Evolutionary conservation across 2,888 invertebrate genomes (phyloP), one percentile per base, ranked within the genome.

Genomic region (Caenorhabditis becei): DNA sequence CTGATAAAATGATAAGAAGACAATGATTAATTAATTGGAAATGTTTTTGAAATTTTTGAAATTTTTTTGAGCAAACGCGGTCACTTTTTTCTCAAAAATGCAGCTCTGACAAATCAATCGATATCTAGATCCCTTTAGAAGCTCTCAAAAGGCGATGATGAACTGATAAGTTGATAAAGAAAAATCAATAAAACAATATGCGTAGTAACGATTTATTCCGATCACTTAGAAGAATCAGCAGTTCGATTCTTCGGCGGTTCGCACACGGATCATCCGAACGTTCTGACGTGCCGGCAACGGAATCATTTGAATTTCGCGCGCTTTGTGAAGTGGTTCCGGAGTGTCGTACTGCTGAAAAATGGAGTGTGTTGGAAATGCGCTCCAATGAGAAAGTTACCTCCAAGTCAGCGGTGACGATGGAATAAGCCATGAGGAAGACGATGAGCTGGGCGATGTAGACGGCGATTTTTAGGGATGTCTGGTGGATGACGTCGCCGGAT

Each of bases 361-460:
- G 18, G 28, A 26, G 3, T 14, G 10, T 7, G 10, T 26, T 54
- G n/a, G 10, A 24, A 53, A 23, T 23, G 20, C 11, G 53, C 23
- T 23, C 53, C 35, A 35, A 53, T 56, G 28, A 2, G 18, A 41
- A 61, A 10, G n/a, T 23, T 23, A 11, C 26, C 10, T 74, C 72
- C 4, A 74, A 23, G 28, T 75, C 66, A 37, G 66, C 20, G 0
- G 75, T 66, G 53, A 37, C 32, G 11, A 75, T 41, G 7, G 59
- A 41, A 66, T 20, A 75, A 14, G 44, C 53, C 23, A 66, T 51
- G 24, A 75, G 26, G 41, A 75, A 66, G 18, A 75, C 18, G 20
- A 75, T 61, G 66, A 51, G 53, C 16, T 75, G 75, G 18, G 53
- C 75, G 11, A 75, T 26, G 54, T 66, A 66, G 20, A 59, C 75